A percentile compares a stretch with the other conserved stretches of the same genome.
Conservation (phyloP, 2,113 vertebrate species). For the Pomatostomus ruficeps region DNA sequence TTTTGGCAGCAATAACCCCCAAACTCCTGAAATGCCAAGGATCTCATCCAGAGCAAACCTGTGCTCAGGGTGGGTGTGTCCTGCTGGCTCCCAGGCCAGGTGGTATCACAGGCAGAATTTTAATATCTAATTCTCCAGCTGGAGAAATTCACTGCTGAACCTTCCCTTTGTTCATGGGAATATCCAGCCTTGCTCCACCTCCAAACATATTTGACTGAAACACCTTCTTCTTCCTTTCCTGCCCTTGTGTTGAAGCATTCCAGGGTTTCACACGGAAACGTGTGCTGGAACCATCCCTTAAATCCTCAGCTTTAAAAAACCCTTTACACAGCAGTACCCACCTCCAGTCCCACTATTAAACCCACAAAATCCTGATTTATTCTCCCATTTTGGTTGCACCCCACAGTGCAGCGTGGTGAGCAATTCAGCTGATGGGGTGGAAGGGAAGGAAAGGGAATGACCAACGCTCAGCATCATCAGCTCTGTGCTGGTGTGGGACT, state of each 20-base stretch:
- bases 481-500: neutral
- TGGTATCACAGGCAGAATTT: neutral
- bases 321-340: neutral
- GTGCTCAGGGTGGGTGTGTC: rapidly evolving
- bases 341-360: neutral
- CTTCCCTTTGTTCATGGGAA: neutral
- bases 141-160: neutral
- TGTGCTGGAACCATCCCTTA: neutral
- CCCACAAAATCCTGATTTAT: neutral
- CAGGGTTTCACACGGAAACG: neutral
- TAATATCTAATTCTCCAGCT: neutral
- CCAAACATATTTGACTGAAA: neutral
- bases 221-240: neutral
- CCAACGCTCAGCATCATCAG: neutral
- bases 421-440: neutral
- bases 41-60: rapidly evolving
- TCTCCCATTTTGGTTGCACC: neutral
- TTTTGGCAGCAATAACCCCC: neutral
- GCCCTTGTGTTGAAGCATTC: neutral
- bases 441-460: neutral
- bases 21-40: neutral
- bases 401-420: rapidly evolving
- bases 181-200: neutral
- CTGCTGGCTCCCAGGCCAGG: neutral
- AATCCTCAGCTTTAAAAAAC: neutral